A percentile compares a stretch with the other conserved stretches of the same genome.
Evolutionary conservation across 2,797 vertebrate genomes (phyloP).

Genomic region (Etheostoma perlongum): DNA sequence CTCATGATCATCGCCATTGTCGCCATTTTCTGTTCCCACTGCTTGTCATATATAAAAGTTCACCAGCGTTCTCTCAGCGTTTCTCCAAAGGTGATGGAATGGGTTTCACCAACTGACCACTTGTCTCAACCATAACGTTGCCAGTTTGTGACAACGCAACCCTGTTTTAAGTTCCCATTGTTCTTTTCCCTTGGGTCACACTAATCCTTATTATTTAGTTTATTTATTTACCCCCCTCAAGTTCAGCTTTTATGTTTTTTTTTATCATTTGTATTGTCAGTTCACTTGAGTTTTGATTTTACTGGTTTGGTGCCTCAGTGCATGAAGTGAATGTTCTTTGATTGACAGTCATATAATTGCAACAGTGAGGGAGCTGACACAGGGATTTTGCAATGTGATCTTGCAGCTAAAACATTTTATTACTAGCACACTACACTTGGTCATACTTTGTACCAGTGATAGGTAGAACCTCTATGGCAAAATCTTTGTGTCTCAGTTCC

Average conservation of each 20-base stretch:
- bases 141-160: conserved; percentile 76
- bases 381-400: conserved; percentile 76
- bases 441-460: conserved; percentile 38
- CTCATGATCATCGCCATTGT: conserved; percentile 80
- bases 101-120: conserved; percentile 80
- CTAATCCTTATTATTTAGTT: conserved; percentile 75
- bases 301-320: conserved; percentile 81
- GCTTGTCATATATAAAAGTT: conserved; percentile 82
- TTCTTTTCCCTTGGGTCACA: conserved; percentile 62
- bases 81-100: conserved; percentile 76
- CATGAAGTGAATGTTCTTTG: conserved; percentile 80
- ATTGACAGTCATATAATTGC: conserved; percentile 69
- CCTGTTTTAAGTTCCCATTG: conserved; percentile 63
- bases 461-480: conserved; percentile 56
- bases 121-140: conserved; percentile 74
- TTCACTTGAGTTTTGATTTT: conserved; percentile 72
- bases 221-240: conserved; percentile 21
- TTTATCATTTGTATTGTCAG: conserved; percentile 67
- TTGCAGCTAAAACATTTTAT: conserved; percentile 52
- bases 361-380: conserved; percentile 79
- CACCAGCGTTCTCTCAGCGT: conserved; percentile 88
- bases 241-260: conserved; percentile 71
- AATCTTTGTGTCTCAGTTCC: conserved; percentile 84
- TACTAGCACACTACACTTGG: conserved; percentile 28
- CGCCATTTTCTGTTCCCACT: conserved; percentile 74